Conservation (phyloP, 2,888 invertebrate genomes). For the Gisinianus flammeolus region DNA sequence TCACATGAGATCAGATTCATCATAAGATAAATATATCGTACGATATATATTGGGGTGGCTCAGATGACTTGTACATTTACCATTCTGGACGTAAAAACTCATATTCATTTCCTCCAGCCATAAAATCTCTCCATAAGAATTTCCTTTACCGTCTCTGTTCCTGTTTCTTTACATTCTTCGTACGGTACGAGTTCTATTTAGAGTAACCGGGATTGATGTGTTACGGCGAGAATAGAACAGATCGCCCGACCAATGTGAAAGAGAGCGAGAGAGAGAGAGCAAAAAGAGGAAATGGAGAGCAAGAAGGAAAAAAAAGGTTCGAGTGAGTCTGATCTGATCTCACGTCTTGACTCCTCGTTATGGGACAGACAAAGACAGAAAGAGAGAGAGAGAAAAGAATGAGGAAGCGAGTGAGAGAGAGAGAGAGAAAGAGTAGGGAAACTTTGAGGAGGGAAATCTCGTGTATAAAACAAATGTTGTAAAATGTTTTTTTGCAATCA, state of each 20-base stretch:
- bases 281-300: background rate
- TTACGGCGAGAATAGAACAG: slow-evolving; percentile 8
- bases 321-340: background rate
- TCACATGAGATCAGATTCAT: slow-evolving; percentile 45
- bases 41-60: background rate
- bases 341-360: background rate
- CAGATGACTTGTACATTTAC: background rate
- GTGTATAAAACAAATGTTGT: slow-evolving; percentile 30
- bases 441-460: background rate
- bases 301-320: slow-evolving; percentile 18
- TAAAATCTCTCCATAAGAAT: background rate
- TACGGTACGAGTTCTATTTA: slow-evolving; percentile 6
- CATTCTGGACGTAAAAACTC: background rate
- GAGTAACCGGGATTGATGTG: slow-evolving; percentile 45
- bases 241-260: background rate
- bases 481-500: slow-evolving; percentile 49
- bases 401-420: background rate
- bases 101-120: background rate
- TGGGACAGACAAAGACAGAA: background rate
- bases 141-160: background rate
- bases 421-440: background rate
- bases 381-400: background rate
- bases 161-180: background rate
- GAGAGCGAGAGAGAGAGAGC: background rate
- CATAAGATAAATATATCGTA: slow-evolving; percentile 42